Evolutionary conservation across 2,797 vertebrate species (phyloP).

Genomic region (Phalanger gymnotis): DNA sequence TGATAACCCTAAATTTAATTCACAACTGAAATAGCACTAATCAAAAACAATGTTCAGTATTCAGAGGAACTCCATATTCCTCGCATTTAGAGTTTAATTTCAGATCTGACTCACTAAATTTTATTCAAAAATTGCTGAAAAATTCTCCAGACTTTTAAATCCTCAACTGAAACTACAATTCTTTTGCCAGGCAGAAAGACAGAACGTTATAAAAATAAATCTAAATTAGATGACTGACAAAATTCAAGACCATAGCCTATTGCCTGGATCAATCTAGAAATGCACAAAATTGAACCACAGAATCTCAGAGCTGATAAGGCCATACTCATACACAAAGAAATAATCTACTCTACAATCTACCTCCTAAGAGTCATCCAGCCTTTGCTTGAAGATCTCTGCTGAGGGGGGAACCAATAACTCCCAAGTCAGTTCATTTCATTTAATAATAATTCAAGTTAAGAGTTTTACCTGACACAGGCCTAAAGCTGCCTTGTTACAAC

Average conservation of each 20-base stretch:
- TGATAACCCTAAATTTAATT: neutral
- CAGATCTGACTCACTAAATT: neutral
- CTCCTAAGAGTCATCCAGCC: neutral
- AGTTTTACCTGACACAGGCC: neutral
- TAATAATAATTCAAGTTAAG: neutral
- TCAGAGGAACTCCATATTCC: conserved; percentile 25
- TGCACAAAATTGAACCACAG: conserved; percentile 6
- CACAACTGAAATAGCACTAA: neutral
- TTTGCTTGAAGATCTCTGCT: neutral
- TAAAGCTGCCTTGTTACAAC: neutral
- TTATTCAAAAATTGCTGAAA: conserved; percentile 35
- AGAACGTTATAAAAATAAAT: neutral
- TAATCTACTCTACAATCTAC: neutral
- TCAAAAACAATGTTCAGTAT: conserved; percentile 27
- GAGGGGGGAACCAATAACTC: neutral
- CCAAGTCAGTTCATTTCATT: neutral
- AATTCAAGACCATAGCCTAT: conserved; percentile 19
- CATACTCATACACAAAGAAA: neutral
- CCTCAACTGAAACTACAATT: neutral
- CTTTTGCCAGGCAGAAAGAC: conserved; percentile 19
- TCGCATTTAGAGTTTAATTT: conserved; percentile 24
- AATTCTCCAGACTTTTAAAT: conserved; percentile 20
- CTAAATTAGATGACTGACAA: neutral
- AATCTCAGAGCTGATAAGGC: neutral
- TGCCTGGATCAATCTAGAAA: conserved; percentile 34